Conservation (phyloP, 2,888 invertebrate genomes). For the Endotricha flammealis region DNA sequence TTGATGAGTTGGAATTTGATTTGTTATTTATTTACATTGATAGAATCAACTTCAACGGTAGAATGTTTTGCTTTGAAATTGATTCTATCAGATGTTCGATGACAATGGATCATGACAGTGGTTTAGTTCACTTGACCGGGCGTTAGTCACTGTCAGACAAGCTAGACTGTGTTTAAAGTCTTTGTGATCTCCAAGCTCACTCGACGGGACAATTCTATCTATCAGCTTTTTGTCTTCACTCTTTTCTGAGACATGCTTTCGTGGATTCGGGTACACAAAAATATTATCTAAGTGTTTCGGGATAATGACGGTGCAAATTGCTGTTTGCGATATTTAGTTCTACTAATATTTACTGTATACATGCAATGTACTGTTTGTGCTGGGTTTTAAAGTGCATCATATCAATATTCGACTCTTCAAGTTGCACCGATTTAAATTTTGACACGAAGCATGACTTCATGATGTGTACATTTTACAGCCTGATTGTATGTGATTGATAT, state of each 20-base stretch:
- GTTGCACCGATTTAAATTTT: conserved; percentile 32
- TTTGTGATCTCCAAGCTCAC: conserved; percentile 61
- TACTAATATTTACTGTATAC: conserved; percentile 56
- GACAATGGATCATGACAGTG: conserved; percentile 56
- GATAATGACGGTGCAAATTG: conserved; percentile 69
- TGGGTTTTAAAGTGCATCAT: conserved; percentile 73
- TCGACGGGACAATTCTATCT: conserved; percentile 48
- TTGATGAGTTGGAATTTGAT: conserved; percentile 29
- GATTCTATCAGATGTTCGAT: conserved; percentile 55
- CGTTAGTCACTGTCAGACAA: conserved; percentile 70
- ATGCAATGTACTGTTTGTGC: conserved; percentile 69
- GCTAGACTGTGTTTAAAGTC: conserved; percentile 70
- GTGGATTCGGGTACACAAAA: conserved; percentile 57
- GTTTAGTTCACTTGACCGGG: conserved; percentile 44
- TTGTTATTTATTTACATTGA: conserved; percentile 39
- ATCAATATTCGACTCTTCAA: conserved; percentile 49
- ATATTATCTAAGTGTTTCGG: conserved; percentile 58
- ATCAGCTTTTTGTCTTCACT: conserved; percentile 59
- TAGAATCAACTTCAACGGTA: conserved; percentile 38
- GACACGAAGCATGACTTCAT: conserved; percentile 22
- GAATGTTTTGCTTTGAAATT: conserved; percentile 29
- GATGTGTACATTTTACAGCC: conserved; percentile 19
- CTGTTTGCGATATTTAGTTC: conserved; percentile 66
- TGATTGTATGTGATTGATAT: conserved; percentile 26
- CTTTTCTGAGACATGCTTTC: conserved; percentile 78